These are phyloP conservation scores for Gymnoscopelus braueri DNA, from an alignment of 2,797 vertebrate genomes.

Conservation along the genomic window DNA sequence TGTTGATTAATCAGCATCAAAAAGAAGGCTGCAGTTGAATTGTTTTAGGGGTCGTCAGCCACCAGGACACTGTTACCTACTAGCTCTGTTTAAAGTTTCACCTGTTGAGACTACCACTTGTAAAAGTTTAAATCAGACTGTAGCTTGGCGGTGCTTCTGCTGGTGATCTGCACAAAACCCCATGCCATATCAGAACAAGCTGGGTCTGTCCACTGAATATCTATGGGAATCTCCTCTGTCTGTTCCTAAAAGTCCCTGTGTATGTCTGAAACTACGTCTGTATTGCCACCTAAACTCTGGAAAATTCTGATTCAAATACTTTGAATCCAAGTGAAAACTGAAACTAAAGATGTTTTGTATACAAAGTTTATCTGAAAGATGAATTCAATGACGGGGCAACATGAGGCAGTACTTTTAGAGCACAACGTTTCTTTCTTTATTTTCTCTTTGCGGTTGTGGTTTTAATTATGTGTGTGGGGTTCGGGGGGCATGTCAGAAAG, in stretches of 20 bases:
- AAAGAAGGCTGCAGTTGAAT: constrained; percentile 16
- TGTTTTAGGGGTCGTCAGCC: constrained; percentile 4
- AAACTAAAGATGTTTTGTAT: constrained; percentile 27
- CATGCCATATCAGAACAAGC: neutral
- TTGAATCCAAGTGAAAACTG: constrained; percentile 13
- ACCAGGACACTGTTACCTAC: neutral
- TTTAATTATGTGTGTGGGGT: constrained; percentile 22
- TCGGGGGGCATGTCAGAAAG: constrained; percentile 6
- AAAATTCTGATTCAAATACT: constrained; percentile 3
- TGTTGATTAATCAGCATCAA: constrained; percentile 29
- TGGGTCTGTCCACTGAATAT: constrained; percentile 2
- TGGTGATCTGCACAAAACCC: constrained; percentile 10
- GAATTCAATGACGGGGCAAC: constrained; percentile 7
- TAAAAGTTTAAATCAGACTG: constrained; percentile 4
- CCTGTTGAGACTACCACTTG: constrained; percentile 4
- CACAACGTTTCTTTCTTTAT: constrained; percentile 12
- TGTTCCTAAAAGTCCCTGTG: neutral
- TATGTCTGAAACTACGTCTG: neutral
- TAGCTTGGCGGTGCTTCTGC: neutral
- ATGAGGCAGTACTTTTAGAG: constrained; percentile 12
- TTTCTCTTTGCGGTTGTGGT: constrained; percentile 13
- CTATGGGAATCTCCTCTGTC: neutral
- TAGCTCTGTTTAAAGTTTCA: constrained; percentile 8
- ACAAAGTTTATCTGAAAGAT: constrained; percentile 31
- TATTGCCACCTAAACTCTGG: neutral